Evolutionary conservation across 2,797 vertebrate species (phyloP), one percentile per base, ranked within the genome.

Genomic region (Mormyrus hasselquistii): DNA sequence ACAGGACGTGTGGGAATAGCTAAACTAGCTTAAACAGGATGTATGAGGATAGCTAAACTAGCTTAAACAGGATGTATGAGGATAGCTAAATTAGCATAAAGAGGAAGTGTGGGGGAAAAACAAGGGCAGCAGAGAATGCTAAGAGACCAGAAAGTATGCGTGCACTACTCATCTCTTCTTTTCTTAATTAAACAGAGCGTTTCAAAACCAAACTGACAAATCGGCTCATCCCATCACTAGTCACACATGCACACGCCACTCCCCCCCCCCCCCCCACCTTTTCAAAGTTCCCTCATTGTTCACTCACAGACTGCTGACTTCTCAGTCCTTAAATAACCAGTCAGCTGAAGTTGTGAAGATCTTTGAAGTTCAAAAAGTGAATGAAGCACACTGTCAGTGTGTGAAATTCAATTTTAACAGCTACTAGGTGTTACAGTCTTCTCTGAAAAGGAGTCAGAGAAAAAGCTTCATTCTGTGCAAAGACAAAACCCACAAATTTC

Each of bases 271-370:
- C 55, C 55, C 16, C 88, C 90, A 22, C 91, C 89, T 91, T 90
- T 92, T 86, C 86, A 47, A n/a, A 87, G 57, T 47, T 62, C 59
- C 53, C 49, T 86, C 95, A 94, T 95, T 93, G 90, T 19, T 95
- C 93, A 95, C 92, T 91, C 90, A 91, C 90, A 90, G 94, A 95
- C 93, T 92, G 93, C 90, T 88, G 89, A 92, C 92, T 92, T 93
- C 91, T 93, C 92, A 88, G 88, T 91, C 91, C 94, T 91, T 92
- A 94, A 94, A 93, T 93, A 94, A 93, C 93, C 91, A 88, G 90
- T 91, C 57, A 90, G 92, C 59, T 94, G 91, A 92, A 93, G 93
- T 92, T 89, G 84, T 82, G 79, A 85, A 76, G 88, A 92, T 93
- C 92, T 94, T 94, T 93, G 91, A 94, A 92, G 93, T 93, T 92